Conservation (phyloP, 2,888 invertebrate species). For the Drosophila testacea region DNA sequence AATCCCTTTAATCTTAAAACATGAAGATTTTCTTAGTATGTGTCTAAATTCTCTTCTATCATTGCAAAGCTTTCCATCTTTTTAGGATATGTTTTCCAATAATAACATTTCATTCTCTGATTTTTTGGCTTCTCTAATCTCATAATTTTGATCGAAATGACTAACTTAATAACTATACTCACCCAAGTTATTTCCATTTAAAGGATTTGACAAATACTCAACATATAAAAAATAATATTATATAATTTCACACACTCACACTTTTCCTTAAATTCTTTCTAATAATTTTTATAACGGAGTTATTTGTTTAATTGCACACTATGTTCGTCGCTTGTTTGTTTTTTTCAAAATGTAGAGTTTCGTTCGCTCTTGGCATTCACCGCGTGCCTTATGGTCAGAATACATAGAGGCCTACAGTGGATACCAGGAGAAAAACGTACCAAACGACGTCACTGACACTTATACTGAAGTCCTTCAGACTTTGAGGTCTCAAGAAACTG, state of each 20-base stretch:
- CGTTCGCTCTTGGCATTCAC: conserved; percentile 99
- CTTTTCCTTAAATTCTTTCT: neutral
- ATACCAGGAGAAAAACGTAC: conserved; percentile 93
- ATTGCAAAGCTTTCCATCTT: too few species aligned
- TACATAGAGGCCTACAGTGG: conserved; percentile 98
- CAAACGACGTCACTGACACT: conserved; percentile 42
- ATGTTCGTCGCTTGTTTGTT: conserved; percentile 24
- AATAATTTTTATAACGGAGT: too few species aligned
- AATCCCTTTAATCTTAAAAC: too few species aligned
- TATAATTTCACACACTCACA: too few species aligned
- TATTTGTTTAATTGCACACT: too few species aligned
- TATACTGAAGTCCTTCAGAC: neutral
- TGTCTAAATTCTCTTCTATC: too few species aligned
- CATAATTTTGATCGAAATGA: too few species aligned
- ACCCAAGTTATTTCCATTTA: neutral
- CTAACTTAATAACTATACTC: neutral
- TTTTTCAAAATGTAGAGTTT: conserved; percentile 82
- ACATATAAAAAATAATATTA: too few species aligned
- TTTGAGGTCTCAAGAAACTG: conserved; percentile 13
- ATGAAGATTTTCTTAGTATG: too few species aligned
- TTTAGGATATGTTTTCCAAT: too few species aligned
- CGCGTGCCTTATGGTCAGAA: conserved; percentile 98
- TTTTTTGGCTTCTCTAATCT: too few species aligned
- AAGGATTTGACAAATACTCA: neutral
- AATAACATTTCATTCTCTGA: too few species aligned